Base-by-base conservation (phyloP, 2,888 invertebrate genomes). In the Syritta pipiens region DNA sequence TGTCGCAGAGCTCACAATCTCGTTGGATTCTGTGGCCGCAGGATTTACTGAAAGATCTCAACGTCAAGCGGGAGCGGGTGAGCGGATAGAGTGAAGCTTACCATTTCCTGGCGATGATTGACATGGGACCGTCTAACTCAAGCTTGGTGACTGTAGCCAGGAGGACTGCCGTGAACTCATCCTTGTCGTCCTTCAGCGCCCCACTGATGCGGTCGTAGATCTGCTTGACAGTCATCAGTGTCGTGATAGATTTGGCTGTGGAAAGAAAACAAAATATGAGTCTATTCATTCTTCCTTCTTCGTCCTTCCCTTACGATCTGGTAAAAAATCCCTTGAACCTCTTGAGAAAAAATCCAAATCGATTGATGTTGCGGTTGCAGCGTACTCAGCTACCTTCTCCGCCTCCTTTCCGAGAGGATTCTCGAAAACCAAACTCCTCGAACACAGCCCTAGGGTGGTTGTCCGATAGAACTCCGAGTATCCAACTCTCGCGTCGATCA, bases 81-180 rank as follows among this genome's bases (percentile, higher is more conserved):
- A 20, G 7, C 9, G 4, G 4, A 3, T 7, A 3, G 19, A 44
- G 14, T n/a, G 4, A 9, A 87, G 89, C 82, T 81, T 83, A 83
- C 88, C 92, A 92, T 86, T 89, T 90, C 7, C 85, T 88, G 32
- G 86, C 84, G 14, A 89, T 82, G 22, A 89, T 82, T 12, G 83
- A 82, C 6, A 82, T 81, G 1, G 89, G 86, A 0, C 93, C 92
- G 81, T 94, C 94, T 53, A 95, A 88, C 86, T 95, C 93, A n/a
- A 95, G 90, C 48, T 93, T 91, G 1, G 93, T 93, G 6, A 95
- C 89, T 53, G 92, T 86, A 0, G 92, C 94, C 84, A 92, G 93
- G 4, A 95, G 86, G 2, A 94, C 89, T 1, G 92, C 93, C n/a
- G 94, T 93, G 85, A 95, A 94, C 28, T 93, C 92, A 10, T 91